Evolutionary conservation across 2,888 invertebrate genomes (phyloP).

Genomic region (Plagodis dolabraria): DNA sequence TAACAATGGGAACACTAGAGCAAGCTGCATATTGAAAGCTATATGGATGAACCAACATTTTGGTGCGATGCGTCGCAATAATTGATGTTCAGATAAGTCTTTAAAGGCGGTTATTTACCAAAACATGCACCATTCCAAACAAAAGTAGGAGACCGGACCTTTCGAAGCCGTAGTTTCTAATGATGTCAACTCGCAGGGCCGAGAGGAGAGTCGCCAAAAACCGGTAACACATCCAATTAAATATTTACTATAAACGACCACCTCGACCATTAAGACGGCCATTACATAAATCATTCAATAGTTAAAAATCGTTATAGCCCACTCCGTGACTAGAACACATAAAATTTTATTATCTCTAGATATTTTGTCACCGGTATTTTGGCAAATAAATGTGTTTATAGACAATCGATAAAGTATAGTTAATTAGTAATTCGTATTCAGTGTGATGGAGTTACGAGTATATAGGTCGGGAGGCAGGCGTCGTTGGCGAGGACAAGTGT

Average conservation of each 20-base stretch:
- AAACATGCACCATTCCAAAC: not conserved
- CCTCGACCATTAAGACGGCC: slow-evolving; percentile 55
- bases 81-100: too few relatives aligned
- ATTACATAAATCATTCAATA: slow-evolving; percentile 64
- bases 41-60: too few relatives aligned
- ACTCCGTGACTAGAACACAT: slow-evolving; percentile 53
- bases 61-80: too few relatives aligned
- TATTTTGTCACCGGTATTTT: slow-evolving; percentile 60
- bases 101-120: too few relatives aligned
- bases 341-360: slow-evolving; percentile 63
- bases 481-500: slow-evolving; percentile 17
- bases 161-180: slow-evolving; percentile 12
- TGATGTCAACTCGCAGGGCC: slow-evolving; percentile 10
- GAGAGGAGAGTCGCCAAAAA: slow-evolving; percentile 41
- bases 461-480: slow-evolving; percentile 8
- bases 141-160: slow-evolving; percentile 12
- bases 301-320: slow-evolving; percentile 60
- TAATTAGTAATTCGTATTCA: slow-evolving; percentile 33
- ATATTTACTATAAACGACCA: slow-evolving; percentile 55
- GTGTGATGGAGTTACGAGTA: slow-evolving; percentile 1
- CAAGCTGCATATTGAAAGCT: too few relatives aligned
- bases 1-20: too few relatives aligned
- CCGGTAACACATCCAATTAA: slow-evolving; percentile 60
- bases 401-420: slow-evolving; percentile 47
- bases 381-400: slow-evolving; percentile 57